Percentiles rank a stretch among this genome's conserved stretches.
Conservation (phyloP, 2,797 vertebrate genomes). For the Peromyscus eremicus region DNA sequence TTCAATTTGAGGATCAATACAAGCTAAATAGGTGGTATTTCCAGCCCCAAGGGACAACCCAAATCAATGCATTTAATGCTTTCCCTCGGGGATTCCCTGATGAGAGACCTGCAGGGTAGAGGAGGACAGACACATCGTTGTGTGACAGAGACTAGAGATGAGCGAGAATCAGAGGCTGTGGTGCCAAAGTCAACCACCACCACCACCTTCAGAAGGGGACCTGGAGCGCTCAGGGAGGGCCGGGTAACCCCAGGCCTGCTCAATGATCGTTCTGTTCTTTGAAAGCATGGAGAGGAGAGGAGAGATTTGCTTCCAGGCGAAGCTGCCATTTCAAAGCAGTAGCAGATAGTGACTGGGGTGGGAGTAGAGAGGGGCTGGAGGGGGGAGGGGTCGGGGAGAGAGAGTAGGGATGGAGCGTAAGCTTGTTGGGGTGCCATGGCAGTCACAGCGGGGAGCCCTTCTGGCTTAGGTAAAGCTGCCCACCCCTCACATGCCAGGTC, state of each 20-base stretch:
- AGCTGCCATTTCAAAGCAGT: rapidly evolving
- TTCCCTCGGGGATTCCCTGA: not conserved
- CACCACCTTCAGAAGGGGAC: not conserved
- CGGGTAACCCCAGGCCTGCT: not conserved
- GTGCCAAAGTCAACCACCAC: not conserved
- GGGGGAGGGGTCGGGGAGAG: not conserved
- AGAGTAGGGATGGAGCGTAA: not conserved
- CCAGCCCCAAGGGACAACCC: not conserved
- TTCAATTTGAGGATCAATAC: not conserved
- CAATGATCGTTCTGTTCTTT: not conserved
- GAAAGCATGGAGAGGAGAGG: not conserved
- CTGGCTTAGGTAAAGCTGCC: not conserved
- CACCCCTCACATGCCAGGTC: not conserved
- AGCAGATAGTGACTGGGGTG: not conserved
- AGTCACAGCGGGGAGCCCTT: not conserved
- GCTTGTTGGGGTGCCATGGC: not conserved
- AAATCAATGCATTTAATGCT: not conserved
- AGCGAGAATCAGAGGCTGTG: not conserved
- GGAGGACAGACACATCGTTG: not conserved
- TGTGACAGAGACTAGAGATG: not conserved
- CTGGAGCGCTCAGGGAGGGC: not conserved
- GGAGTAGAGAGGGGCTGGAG: not conserved
- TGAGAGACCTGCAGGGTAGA: not conserved
- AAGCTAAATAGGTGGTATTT: not conserved
- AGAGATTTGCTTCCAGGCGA: not conserved